These are phyloP conservation scores for Tachysurus fulvidraco DNA, from an alignment of 2,113 vertebrate genomes.

Conservation along the genomic window DNA sequence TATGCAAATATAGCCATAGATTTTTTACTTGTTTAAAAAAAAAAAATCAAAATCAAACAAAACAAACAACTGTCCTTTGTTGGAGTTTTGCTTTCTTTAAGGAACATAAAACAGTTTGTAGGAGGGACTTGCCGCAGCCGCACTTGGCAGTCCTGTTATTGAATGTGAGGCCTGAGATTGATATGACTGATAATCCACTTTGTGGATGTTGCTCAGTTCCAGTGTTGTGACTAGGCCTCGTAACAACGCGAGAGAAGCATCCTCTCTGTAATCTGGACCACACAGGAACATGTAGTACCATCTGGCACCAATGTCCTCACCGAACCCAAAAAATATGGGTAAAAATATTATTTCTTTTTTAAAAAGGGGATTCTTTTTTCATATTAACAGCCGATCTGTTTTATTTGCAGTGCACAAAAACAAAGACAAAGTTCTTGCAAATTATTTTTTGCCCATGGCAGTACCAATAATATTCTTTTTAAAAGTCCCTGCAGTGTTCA, in stretches of 20 bases:
- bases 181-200: constrained; percentile 83
- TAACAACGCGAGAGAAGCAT: constrained; percentile 15
- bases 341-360: constrained; percentile 86
- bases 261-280: constrained; percentile 30
- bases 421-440: constrained; percentile 62
- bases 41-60: not conserved
- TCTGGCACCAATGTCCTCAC: constrained; percentile 65
- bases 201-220: constrained; percentile 65
- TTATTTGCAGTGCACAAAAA: constrained; percentile 70
- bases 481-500: constrained; percentile 91
- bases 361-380: constrained; percentile 86
- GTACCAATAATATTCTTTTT: constrained; percentile 76
- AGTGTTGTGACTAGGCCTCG: constrained; percentile 38
- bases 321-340: constrained; percentile 98
- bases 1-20: constrained; percentile 91
- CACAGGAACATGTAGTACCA: constrained; percentile 36
- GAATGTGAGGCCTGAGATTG: constrained; percentile 85
- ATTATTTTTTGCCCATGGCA: constrained; percentile 75
- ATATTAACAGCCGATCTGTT: constrained; percentile 67
- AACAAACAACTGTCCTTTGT: constrained; percentile 50
- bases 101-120: constrained; percentile 80
- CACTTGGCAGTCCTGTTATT: constrained; percentile 62
- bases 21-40: constrained; percentile 59
- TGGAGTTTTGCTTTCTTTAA: constrained; percentile 51
- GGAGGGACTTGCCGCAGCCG: constrained; percentile 68